A percentile compares a stretch with the other conserved stretches of the same genome.
phyloP scores from a whole-genome alignment of 2,113 vertebrate genomes.

The Bagarius yarrelli region DNA sequence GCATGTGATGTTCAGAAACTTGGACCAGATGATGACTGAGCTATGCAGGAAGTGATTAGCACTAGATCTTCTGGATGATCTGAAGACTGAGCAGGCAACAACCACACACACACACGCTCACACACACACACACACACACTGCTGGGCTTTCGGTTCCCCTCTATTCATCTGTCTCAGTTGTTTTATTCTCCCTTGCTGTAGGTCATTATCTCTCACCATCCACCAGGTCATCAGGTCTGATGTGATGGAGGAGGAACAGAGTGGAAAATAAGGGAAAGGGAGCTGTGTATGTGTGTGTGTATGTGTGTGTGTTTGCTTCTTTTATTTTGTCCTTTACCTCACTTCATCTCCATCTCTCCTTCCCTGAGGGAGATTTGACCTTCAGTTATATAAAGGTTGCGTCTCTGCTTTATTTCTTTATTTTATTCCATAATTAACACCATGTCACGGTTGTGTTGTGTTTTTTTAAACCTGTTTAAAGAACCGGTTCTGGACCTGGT shows the following conservation, averaged over 20 bases:
- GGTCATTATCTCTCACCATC: background rate
- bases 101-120: background rate
- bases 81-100: slow-evolving; percentile 4
- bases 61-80: background rate
- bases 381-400: background rate
- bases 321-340: background rate
- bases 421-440: slow-evolving; percentile 34
- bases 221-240: slow-evolving; percentile 7
- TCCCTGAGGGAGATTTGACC: background rate
- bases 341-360: slow-evolving; percentile 3
- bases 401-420: background rate
- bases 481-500: background rate
- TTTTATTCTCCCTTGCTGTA: background rate
- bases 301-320: background rate
- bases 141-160: background rate
- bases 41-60: background rate
- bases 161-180: background rate
- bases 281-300: slow-evolving; percentile 1
- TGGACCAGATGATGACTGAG: background rate
- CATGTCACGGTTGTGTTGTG: slow-evolving; percentile 1
- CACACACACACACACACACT: background rate
- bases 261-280: slow-evolving; percentile 1
- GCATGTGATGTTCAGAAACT: slow-evolving; percentile 5
- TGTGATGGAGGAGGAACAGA: slow-evolving; percentile 18
- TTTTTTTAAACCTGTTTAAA: background rate